Evolutionary conservation across 2,113 vertebrate species (phyloP), one percentile per base, ranked within the genome.

Genomic region (Oreochromis niloticus): DNA sequence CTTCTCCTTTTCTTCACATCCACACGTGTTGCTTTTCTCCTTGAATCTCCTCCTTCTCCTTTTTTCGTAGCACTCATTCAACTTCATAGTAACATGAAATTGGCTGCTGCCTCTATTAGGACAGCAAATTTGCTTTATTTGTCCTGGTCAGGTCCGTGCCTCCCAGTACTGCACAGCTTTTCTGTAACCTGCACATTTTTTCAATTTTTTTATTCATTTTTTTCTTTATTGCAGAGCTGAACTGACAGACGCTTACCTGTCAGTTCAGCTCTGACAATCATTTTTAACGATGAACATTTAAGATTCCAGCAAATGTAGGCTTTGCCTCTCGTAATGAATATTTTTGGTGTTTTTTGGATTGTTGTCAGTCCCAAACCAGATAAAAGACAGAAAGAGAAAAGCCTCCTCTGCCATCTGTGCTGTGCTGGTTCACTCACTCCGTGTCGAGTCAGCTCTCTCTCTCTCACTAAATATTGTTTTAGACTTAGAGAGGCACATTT

Each of bases 381-480:
- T 82, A 71, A 84, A 87, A 90, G 75, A 30, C 83, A 89, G 89
- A 75, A 46, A 61, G 81, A 86, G 80, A 86, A 73, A 88, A 81
- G 52, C 83, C 22, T 85, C 61, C 57, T 52, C 63, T 78, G 30
- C 82, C 91, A 93, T 91, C 82, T 93, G 93, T 88, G 85, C 89
- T 81, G 12, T 22, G 90, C 89, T 90, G 94, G 87, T 93, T 89
- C 88, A 93, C 90, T 89, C 80, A 34, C 85, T 86, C 90, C 46
- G 14, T 93, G 88, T 93, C 61, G 88, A 95, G 94, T 95, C 93
- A 95, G 92, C 92, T 84, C 85, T 89, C 73, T 48, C 90, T 84
- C 90, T 81, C 83, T 85, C 89, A 84, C 90, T 90, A 94, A 94
- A 94, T 95, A 95, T 95, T 96, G 94, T 96, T 96, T 91, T 93